phyloP scores from a whole-genome alignment of 2,113 vertebrate species.

The Hyaena hyaena region DNA sequence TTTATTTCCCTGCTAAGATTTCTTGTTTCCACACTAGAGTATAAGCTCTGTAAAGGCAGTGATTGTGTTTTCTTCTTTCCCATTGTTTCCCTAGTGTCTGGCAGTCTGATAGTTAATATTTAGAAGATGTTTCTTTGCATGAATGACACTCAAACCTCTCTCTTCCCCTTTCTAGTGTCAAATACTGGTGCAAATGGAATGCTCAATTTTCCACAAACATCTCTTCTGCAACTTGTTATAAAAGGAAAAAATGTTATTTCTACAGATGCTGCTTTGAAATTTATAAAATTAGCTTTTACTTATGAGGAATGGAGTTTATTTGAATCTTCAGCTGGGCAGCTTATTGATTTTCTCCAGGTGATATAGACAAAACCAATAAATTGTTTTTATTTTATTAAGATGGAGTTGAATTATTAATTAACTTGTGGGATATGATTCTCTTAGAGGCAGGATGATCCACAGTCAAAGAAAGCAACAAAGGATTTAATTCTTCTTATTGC shows the following conservation, averaged over 20 bases:
- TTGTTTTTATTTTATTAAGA: slow-evolving; percentile 27
- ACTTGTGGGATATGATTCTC: slow-evolving; percentile 10
- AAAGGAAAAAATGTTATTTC: slow-evolving; percentile 87
- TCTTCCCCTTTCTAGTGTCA: slow-evolving; percentile 59
- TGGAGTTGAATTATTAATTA: background rate
- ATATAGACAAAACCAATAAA: slow-evolving; percentile 42
- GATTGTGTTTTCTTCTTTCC: background rate
- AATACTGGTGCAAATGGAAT: slow-evolving; percentile 33
- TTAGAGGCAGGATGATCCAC: slow-evolving; percentile 86
- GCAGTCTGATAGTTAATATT: background rate
- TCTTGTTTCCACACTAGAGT: background rate
- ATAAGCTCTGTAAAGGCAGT: background rate
- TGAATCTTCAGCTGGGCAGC: slow-evolving; percentile 82
- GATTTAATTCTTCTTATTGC: slow-evolving; percentile 90
- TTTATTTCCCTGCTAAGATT: background rate
- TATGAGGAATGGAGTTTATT: slow-evolving; percentile 92
- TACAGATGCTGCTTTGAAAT: slow-evolving; percentile 89
- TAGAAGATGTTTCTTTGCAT: slow-evolving; percentile 19
- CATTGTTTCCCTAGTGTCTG: background rate
- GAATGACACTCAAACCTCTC: background rate
- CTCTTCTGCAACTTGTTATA: slow-evolving; percentile 48
- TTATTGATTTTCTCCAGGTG: slow-evolving; percentile 91
- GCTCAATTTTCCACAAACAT: slow-evolving; percentile 61
- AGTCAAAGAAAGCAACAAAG: slow-evolving; percentile 88
- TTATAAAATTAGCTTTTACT: slow-evolving; percentile 92